Evolutionary conservation across 2,113 vertebrate species (phyloP).

Genomic region (Leucopsar rothschildi): DNA sequence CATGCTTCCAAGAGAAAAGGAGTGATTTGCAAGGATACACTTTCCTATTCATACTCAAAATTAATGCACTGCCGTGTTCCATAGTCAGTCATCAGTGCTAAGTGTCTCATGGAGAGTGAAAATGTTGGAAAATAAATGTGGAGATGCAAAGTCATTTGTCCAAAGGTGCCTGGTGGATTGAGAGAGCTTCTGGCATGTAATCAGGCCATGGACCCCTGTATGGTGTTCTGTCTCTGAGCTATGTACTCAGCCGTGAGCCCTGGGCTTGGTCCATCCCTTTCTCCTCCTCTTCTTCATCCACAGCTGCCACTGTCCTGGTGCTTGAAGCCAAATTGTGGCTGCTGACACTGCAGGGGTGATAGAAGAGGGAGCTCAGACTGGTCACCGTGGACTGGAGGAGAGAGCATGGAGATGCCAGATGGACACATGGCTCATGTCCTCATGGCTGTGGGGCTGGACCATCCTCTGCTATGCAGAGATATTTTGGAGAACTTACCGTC

Average conservation of each 20-base stretch:
- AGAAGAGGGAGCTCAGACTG: neutral
- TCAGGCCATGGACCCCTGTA: fast-evolving
- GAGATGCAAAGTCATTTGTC: neutral
- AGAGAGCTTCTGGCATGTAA: neutral
- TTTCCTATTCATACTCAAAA: neutral
- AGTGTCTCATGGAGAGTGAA: neutral
- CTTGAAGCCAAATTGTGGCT: neutral
- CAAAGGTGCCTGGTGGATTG: neutral
- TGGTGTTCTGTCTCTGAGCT: neutral
- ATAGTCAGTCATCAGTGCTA: neutral
- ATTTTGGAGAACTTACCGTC: neutral
- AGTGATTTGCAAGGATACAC: neutral
- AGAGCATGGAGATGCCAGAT: neutral
- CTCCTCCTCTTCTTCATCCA: neutral
- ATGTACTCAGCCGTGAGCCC: neutral
- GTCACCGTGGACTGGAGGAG: fast-evolving
- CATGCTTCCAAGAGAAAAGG: neutral
- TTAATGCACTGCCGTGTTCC: neutral
- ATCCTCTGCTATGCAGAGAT: neutral
- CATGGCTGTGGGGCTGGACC: neutral
- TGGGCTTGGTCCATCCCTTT: neutral
- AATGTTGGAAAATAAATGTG: neutral
- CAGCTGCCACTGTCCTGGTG: neutral
- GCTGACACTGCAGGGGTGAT: neutral
- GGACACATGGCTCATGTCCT: neutral